A percentile compares a stretch with the other conserved stretches of the same genome.
Evolutionary conservation across 2,888 invertebrate species (phyloP).

Genomic region (Spatulosminthurus flaviceps): DNA sequence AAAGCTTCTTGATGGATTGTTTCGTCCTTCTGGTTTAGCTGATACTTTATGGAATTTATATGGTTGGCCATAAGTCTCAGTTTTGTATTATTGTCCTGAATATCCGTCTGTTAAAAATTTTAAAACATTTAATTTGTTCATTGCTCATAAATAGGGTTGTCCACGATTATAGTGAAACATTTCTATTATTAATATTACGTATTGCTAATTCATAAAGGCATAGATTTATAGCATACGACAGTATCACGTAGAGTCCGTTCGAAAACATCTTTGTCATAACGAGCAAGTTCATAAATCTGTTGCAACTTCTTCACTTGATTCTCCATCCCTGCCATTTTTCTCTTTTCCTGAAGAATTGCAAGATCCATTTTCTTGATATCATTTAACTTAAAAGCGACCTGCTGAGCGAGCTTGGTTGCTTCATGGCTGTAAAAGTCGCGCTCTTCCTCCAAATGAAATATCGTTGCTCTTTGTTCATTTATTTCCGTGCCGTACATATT

Average conservation of each 20-base stretch:
- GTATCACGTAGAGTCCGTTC: constrained; percentile 55
- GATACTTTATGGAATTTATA: constrained; percentile 19
- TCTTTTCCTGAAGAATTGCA: constrained; percentile 54
- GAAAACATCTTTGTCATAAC: constrained; percentile 56
- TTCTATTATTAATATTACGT: neutral
- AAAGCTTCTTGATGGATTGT: constrained; percentile 35
- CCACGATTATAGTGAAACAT: too few species aligned
- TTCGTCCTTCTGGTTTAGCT: constrained; percentile 29
- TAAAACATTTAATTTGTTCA: neutral
- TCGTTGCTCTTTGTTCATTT: constrained; percentile 49
- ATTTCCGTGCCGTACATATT: constrained; percentile 49
- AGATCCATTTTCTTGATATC: constrained; percentile 57
- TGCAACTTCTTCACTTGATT: constrained; percentile 53
- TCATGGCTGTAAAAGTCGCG: constrained; percentile 59
- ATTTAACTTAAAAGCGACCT: constrained; percentile 55
- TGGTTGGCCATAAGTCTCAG: constrained; percentile 15
- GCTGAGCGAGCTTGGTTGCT: constrained; percentile 57
- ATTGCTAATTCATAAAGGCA: neutral
- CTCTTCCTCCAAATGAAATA: constrained; percentile 56
- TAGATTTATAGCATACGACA: constrained; percentile 35
- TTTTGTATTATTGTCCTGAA: neutral
- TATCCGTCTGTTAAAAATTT: neutral
- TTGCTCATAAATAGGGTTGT: too few species aligned
- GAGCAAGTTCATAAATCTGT: constrained; percentile 56
- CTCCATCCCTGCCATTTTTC: constrained; percentile 55